Base-by-base conservation (phyloP, 2,888 invertebrate genomes). In the Coleophora flavipennella region DNA sequence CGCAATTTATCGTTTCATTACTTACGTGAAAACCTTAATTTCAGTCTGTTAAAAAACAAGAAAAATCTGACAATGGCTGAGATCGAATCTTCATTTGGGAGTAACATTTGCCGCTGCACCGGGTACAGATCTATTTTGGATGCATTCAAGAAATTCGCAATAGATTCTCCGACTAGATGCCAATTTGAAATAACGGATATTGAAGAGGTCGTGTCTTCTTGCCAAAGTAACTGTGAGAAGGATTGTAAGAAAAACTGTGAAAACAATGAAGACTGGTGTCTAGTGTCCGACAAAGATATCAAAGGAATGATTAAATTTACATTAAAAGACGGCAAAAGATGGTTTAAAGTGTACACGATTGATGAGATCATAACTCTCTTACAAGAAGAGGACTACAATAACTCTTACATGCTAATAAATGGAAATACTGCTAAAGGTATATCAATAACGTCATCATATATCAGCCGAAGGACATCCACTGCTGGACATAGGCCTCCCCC, bases 71-170 rank as follows among this genome's bases (percentile, higher is more conserved):
- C 88, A 1, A 87, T 87, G 86, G 72, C 86, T 36, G 89, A 91
- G 55, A 85, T 92, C 33, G 92, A 93, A 59, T 87, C 91, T 50
- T 87, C 90, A 0, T 90, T 93, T 47, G 92, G 90, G 10, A 89
- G 92, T 42, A 92, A 92, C 49, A 87, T 92, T n/a, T 93, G 93
- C 49, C 86, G 93, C 32, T 93, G 93, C 57, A 93, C 93, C 0
- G 93, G 93, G 0, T 93, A 91, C 53, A 81, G 93, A 8, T 88
- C 93, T 1, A 93, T 94, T 39, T 62, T 93, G 35, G 92, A 93
- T 53, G 89, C 92, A 1, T 92, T 93, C 67, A 93, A 93, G 57
- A 88, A 89, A 10, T 89, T 92, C 45, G 90, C 91, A 1, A 73
- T 59, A 13, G 91, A 91, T 55, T 85, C 87, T 6, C 78, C 86